Conservation (phyloP, 2,888 invertebrate genomes). For the Agrotis puta region DNA sequence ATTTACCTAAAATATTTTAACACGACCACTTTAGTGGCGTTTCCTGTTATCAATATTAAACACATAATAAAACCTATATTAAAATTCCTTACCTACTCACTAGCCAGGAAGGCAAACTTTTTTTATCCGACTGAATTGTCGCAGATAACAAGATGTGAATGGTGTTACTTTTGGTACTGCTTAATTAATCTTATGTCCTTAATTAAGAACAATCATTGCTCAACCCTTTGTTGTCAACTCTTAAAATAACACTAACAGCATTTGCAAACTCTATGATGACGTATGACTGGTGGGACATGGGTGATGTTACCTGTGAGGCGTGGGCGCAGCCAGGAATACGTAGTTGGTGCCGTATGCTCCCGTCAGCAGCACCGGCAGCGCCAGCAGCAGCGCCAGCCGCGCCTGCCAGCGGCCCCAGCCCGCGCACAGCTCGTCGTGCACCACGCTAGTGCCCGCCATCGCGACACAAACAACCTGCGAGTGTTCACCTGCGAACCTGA, state of each 20-base stretch:
- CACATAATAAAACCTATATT: background rate
- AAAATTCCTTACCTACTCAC: background rate
- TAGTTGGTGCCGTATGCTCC: slow-evolving; percentile 88
- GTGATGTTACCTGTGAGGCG: slow-evolving; percentile 80
- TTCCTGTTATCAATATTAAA: no score
- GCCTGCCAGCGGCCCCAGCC: slow-evolving; percentile 86
- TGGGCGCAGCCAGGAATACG: slow-evolving; percentile 85
- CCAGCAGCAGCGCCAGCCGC: slow-evolving; percentile 84
- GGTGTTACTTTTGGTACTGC: no score
- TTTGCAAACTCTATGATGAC: slow-evolving; percentile 1
- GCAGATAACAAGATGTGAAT: no score
- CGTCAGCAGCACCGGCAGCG: slow-evolving; percentile 86
- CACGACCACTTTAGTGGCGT: background rate
- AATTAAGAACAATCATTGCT: background rate
- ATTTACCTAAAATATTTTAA: background rate
- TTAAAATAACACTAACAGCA: slow-evolving; percentile 7
- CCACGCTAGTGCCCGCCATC: slow-evolving; percentile 63
- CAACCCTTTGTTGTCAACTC: slow-evolving; percentile 8
- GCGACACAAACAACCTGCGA: background rate
- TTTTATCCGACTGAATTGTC: no score
- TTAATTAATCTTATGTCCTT: no score
- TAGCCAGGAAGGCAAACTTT: no score
- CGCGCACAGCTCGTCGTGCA: slow-evolving; percentile 77
- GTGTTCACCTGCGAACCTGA: slow-evolving; percentile 20
- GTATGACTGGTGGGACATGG: no score